A percentile compares a stretch with the other conserved stretches of the same genome.
Conservation (phyloP, 2,113 vertebrate genomes). For the Crotalus helleri region DNA sequence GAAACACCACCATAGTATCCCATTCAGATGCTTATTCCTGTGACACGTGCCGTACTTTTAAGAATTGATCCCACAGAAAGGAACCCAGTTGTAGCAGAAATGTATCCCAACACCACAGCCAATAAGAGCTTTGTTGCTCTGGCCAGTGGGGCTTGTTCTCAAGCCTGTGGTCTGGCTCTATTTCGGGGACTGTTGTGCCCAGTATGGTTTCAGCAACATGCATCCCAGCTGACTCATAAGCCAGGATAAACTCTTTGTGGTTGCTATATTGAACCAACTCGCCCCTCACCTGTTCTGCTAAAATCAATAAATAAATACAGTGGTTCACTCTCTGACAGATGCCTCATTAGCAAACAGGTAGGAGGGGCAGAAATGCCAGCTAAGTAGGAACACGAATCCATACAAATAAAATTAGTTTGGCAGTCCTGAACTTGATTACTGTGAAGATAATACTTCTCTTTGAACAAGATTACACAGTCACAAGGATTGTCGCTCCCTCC, state of each 20-base stretch:
- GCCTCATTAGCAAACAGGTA: conserved; percentile 52
- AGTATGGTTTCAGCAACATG: conserved; percentile 71
- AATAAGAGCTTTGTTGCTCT: conserved; percentile 26
- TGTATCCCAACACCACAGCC: conserved; percentile 1
- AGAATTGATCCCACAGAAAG: conserved; percentile 3
- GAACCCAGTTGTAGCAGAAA: conserved; percentile 18
- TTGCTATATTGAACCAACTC: conserved; percentile 52
- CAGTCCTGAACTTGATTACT: neutral
- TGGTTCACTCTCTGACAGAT: conserved; percentile 10
- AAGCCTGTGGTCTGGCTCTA: conserved; percentile 61
- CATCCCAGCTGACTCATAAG: conserved; percentile 70
- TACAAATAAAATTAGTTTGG: neutral
- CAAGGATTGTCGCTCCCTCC: neutral
- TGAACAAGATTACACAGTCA: neutral
- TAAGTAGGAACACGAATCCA: neutral
- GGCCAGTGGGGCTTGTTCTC: conserved; percentile 34
- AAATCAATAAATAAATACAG: conserved; percentile 71
- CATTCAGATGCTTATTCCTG: neutral
- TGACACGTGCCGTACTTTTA: conserved; percentile 4
- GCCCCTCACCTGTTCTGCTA: conserved; percentile 65
- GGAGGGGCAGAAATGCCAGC: accelerated
- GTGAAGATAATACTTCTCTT: neutral
- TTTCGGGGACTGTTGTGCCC: conserved; percentile 44
- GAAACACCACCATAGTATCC: neutral
- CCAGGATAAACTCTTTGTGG: conserved; percentile 71